Percentiles rank a stretch among this genome's conserved stretches.
These are phyloP conservation scores for Aphidius ervi DNA, from an alignment of 1,140 invertebrate genomes.

Conservation along the genomic window DNA sequence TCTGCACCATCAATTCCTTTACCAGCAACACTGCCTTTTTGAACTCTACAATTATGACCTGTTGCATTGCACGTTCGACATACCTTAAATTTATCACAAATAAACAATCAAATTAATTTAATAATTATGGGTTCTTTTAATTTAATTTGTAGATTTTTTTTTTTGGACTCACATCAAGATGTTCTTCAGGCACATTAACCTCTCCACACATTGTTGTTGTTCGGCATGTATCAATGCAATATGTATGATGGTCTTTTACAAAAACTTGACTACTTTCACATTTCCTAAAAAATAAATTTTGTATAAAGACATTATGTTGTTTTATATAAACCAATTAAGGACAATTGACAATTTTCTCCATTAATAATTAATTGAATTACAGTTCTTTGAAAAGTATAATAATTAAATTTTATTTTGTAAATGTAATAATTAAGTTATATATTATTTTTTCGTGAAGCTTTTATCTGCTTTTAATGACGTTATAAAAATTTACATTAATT, in stretches of 20 bases:
- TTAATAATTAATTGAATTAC: no score
- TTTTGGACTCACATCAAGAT: conserved; percentile 70
- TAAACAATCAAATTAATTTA: conserved; percentile 9
- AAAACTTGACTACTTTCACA: conserved; percentile 79
- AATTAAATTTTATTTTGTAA: neutral
- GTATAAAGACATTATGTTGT: neutral
- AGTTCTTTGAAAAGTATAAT: neutral
- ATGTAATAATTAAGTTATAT: neutral
- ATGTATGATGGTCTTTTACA: conserved; percentile 74
- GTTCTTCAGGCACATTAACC: conserved; percentile 83
- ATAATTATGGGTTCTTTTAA: neutral
- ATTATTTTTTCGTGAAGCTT: neutral
- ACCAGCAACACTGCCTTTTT: conserved; percentile 53
- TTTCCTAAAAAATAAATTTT: conserved; percentile 58
- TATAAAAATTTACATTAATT: neutral
- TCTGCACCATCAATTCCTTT: conserved; percentile 81
- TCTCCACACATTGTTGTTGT: conserved; percentile 89
- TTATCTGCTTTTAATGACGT: neutral
- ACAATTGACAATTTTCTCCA: neutral
- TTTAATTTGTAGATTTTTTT: no score
- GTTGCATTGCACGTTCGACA: conserved; percentile 82
- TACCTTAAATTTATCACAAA: conserved; percentile 54
- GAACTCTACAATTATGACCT: conserved; percentile 70
- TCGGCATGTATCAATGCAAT: conserved; percentile 85
- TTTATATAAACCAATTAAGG: neutral